Base-by-base conservation (phyloP, 1,140 invertebrate species). In the Lysiphlebus fabarum region DNA sequence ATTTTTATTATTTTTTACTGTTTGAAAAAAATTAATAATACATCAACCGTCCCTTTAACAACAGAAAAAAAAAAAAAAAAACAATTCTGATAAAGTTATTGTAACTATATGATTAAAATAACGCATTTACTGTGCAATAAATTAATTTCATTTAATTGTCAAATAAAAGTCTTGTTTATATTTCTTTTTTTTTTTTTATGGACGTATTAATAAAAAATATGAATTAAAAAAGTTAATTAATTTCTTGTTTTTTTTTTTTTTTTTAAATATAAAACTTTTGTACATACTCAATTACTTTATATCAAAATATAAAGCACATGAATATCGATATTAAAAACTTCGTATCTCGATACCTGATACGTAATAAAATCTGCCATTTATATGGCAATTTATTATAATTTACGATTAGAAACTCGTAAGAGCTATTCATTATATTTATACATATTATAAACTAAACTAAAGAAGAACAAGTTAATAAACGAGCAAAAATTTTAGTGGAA, bases 31-130 rank as follows among this genome's bases (percentile, higher is more conserved):
- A 47, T 47, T 45, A 8, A 34, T 36, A 43, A 34, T 11, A 14
- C 26, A 43, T 55, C 58, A 44, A 55, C 38, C 58, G 58, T 60
- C 58, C 58, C 58, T 60, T 51, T 60, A 55, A 48, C 43, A 49
- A 51, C 38, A 36, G 38, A 51, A 51, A 47, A 37, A 50, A 37
- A 50, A 36, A 9, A 43, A 8, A 53, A 12, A 17, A 41, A 26
- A 55, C 36, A 3, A 14, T 6, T 1, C 34, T 7, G 37, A 26
- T 26, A 26, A 26, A 26, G 17, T 26, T 26, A 26, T 26, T 26
- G 17, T 26, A 26, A 26, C 17, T 26, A 26, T n/a, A 26, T 26
- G n/a, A 26, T 1, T 26, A 26, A 26, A 26, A 26, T 26, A 26
- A 26, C 17, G 17, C 17, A 26, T 26, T 26, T 26, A 26, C 17